Evolutionary conservation across 2,888 invertebrate genomes (phyloP).

Genomic region (Watsonalla binaria): DNA sequence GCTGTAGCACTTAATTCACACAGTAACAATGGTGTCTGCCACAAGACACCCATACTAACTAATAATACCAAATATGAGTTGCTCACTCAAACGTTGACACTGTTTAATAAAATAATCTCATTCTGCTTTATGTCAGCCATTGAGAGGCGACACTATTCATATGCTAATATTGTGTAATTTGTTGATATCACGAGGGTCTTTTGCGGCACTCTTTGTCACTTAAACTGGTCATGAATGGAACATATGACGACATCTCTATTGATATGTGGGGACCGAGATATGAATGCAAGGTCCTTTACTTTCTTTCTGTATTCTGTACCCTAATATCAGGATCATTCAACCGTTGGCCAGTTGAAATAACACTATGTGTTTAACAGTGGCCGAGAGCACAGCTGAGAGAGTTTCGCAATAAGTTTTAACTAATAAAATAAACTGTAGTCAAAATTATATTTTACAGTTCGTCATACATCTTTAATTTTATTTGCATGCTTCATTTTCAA

Average conservation of each 20-base stretch:
- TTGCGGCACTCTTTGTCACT: conserved; percentile 69
- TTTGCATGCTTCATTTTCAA: too few species aligned
- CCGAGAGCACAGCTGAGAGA: conserved; percentile 13
- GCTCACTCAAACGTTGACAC: conserved; percentile 55
- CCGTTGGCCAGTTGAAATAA: conserved; percentile 59
- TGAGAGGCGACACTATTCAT: conserved; percentile 53
- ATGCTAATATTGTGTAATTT: conserved; percentile 76
- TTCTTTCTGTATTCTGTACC: conserved; percentile 46
- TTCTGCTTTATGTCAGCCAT: conserved; percentile 54
- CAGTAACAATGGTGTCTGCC: conserved; percentile 9
- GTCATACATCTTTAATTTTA: too few species aligned
- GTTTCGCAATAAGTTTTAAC: conserved; percentile 1
- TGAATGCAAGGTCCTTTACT: conserved; percentile 37
- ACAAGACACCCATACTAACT: conserved; percentile 24
- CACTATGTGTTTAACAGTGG: conserved; percentile 37
- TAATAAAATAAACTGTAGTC: too few species aligned
- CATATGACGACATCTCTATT: conserved; percentile 71
- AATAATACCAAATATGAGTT: conserved; percentile 37
- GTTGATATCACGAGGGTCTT: conserved; percentile 75
- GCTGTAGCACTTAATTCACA: not conserved
- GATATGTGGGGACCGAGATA: conserved; percentile 42
- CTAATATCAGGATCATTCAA: conserved; percentile 58
- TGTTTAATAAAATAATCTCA: conserved; percentile 52
- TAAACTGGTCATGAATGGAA: conserved; percentile 63
- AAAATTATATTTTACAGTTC: too few species aligned